Evolutionary conservation across 1,140 invertebrate species (phyloP).

Genomic region (Aphidius gifuensis): DNA sequence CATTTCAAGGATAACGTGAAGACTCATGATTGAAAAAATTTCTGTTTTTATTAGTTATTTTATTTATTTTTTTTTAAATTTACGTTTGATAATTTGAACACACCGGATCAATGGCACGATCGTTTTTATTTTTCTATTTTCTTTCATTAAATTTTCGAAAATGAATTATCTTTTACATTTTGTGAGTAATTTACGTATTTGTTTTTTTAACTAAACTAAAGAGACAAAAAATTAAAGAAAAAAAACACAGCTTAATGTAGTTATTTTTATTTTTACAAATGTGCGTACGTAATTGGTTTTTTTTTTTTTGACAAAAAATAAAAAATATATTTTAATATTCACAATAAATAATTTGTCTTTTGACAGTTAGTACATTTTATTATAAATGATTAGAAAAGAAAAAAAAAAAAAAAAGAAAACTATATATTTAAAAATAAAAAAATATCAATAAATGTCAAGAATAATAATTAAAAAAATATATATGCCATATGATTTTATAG

Average conservation of each 20-base stretch:
- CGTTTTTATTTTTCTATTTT: not conserved
- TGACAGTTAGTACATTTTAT: slow-evolving; percentile 6
- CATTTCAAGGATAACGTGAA: too few species aligned
- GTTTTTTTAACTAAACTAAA: slow-evolving; percentile 1
- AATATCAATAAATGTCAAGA: slow-evolving; percentile 2
- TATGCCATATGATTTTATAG: slow-evolving; percentile 9
- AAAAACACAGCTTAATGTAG: not conserved
- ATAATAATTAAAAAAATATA: slow-evolving; percentile 10
- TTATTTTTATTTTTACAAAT: slow-evolving; percentile 1
- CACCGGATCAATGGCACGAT: slow-evolving; percentile 22
- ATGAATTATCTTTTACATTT: not conserved
- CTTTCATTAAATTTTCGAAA: not conserved
- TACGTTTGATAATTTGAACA: slow-evolving; percentile 4
- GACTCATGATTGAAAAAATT: not conserved
- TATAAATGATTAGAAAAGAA: slow-evolving; percentile 10
- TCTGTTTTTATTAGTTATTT: not conserved
- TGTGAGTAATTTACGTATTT: slow-evolving; percentile 17
- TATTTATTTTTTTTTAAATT: not conserved
- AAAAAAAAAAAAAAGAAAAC: not conserved
- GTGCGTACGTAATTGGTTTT: not conserved
- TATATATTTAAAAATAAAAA: not conserved
- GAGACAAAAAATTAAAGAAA: slow-evolving; percentile 4
- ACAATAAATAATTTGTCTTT: not conserved
- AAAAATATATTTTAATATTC: not conserved
- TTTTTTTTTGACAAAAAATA: slow-evolving; percentile 2